A percentile compares a stretch with the other conserved stretches of the same genome.
phyloP scores from a whole-genome alignment of 2,113 vertebrate genomes.

The Oxyruncus cristatus region DNA sequence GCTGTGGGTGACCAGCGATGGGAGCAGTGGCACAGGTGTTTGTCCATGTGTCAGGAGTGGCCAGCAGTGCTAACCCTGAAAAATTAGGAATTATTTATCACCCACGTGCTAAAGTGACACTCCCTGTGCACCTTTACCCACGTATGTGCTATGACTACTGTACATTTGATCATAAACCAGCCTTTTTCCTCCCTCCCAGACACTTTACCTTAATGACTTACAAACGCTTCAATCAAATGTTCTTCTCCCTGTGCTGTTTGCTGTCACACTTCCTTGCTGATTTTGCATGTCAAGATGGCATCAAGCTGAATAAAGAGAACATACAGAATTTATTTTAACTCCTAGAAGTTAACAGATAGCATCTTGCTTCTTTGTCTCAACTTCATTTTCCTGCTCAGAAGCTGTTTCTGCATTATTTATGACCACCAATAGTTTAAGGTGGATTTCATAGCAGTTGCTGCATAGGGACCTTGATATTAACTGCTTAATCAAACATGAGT shows the following conservation, averaged over 20 bases:
- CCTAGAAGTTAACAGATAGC: not conserved
- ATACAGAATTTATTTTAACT: no score
- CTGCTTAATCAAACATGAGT: not conserved
- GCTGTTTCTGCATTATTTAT: not conserved
- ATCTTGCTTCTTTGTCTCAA: not conserved
- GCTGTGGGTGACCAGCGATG: not conserved
- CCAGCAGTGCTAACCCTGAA: not conserved
- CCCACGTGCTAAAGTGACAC: fast-evolving
- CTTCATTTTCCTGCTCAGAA: not conserved
- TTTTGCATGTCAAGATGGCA: fast-evolving
- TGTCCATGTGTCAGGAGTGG: not conserved
- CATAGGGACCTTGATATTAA: not conserved
- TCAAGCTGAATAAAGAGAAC: not conserved
- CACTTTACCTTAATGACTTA: fast-evolving
- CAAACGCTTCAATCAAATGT: fast-evolving
- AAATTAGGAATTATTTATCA: fast-evolving
- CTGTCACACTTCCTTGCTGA: not conserved
- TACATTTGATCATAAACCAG: fast-evolving
- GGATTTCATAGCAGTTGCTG: not conserved
- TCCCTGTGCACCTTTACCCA: not conserved
- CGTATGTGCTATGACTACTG: fast-evolving
- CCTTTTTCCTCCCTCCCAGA: not conserved
- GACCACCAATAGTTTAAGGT: not conserved
- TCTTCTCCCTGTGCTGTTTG: not conserved
- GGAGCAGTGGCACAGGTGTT: not conserved